These are phyloP conservation scores for Eumaeus atala DNA, from an alignment of 1,140 invertebrate genomes.

Conservation along the genomic window DNA sequence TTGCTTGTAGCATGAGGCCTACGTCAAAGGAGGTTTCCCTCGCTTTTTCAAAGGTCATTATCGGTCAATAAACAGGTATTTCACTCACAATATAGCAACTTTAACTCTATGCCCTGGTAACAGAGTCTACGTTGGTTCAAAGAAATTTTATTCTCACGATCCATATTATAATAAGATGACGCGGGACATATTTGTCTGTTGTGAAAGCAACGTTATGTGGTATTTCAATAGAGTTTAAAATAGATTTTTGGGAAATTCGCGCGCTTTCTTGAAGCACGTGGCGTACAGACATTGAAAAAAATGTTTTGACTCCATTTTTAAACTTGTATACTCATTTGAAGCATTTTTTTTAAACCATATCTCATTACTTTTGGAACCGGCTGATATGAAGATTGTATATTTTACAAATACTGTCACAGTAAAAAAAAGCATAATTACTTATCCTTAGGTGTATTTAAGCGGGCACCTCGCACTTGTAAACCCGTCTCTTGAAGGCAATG, in stretches of 20 bases:
- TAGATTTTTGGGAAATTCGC: conserved; percentile 26
- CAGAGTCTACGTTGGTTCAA: conserved; percentile 24
- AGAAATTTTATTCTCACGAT: conserved; percentile 36
- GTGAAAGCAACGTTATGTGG: conserved; percentile 19
- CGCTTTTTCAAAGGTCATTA: conserved; percentile 22
- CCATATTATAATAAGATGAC: conserved; percentile 31
- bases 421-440: no score
- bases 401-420: no score
- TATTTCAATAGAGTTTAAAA: conserved; percentile 13
- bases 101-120: conserved; percentile 2
- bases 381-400: no score
- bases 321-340: background rate
- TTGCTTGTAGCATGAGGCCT: background rate
- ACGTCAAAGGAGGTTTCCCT: conserved; percentile 18
- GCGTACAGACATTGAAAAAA: conserved; percentile 17
- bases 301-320: conserved; percentile 5
- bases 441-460: no score
- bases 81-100: conserved; percentile 16
- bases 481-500: no score
- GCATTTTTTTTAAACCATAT: no score
- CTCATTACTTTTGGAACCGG: no score
- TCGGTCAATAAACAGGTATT: conserved; percentile 41
- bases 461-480: no score
- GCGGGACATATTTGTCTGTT: conserved; percentile 13
- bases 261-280: conserved; percentile 32